Conservation (phyloP, 2,888 invertebrate genomes). For the Julus scandinavius region DNA sequence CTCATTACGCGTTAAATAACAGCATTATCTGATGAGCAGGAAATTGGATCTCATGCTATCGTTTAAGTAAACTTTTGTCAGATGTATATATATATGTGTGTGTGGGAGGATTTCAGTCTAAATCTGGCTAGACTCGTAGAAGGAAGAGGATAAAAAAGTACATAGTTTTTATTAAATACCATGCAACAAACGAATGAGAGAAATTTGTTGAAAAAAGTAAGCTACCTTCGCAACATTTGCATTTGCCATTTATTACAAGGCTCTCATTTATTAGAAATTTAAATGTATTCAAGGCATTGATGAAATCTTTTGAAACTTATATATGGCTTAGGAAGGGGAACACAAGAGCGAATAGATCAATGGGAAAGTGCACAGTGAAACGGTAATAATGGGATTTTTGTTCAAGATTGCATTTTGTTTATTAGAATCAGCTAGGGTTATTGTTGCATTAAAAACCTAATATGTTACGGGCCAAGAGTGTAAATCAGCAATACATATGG, state of each 20-base stretch:
- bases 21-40: conserved; percentile 24
- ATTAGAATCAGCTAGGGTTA: too few relatives aligned
- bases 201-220: background rate
- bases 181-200: background rate
- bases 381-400: background rate
- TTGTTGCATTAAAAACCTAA: too few relatives aligned
- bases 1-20: conserved; percentile 30
- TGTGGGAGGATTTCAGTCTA: background rate
- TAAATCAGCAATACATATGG: too few relatives aligned
- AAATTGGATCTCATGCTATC: conserved; percentile 39
- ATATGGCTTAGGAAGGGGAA: background rate
- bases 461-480: too few relatives aligned
- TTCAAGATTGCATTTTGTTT: background rate
- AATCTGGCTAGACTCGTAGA: background rate
- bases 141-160: background rate
- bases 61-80: conserved; percentile 32
- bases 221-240: conserved; percentile 21
- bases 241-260: conserved; percentile 22
- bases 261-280: conserved; percentile 40
- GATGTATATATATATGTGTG: background rate
- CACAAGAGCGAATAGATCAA: background rate
- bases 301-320: background rate
- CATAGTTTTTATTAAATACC: background rate
- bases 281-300: background rate
- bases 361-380: background rate